Base-by-base conservation (phyloP, 2,113 vertebrate genomes). In the Megalops atlanticus region DNA sequence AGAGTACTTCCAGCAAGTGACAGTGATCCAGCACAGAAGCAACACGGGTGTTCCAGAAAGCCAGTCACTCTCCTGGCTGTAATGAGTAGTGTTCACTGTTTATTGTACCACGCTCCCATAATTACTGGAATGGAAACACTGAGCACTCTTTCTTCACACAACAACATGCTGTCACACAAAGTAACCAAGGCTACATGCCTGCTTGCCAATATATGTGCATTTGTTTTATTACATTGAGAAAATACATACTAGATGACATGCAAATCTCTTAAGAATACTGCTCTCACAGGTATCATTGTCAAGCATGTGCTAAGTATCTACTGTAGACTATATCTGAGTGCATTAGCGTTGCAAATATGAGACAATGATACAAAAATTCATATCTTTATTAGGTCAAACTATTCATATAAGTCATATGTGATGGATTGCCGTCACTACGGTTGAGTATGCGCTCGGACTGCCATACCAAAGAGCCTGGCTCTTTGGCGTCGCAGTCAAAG, bases 1-100 rank as follows among this genome's bases (percentile, higher is more conserved):
- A 76, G 47, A 27, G 54, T 24, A 35, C 43, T 84, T 74, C 74
- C 41, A 74, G 78, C 74, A 81, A 74, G 68, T 24, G 47, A 64
- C 33, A 73, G 47, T 81, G 81, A 80, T 80, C 74, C 64, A 82
- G 84, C 81, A 84, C 83, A 83, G 58, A 24, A 79, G 76, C 81
- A 83, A 40, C 83, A 78, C 39, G 83, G 78, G 79, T 84, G 88
- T 91, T 90, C 88, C 87, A 87, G 75, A 78, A 83, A 40, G 36
- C n/a, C 36, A 0, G 76, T 68, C 69, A 85, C 88, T 83, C 71
- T 74, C 84, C 40, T 35, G 14, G 40, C 78, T 45, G 31, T 47
- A 79, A 36, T 31, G 16, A 71, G 64, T 12, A 21, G 75, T 83
- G 39, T 76, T 84, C 76, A 76, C 39, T 87, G 76, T 82, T 85